Evolutionary conservation across 2,797 vertebrate species (phyloP), one percentile per base, ranked within the genome.

Genomic region (Acanthurus tractus): DNA sequence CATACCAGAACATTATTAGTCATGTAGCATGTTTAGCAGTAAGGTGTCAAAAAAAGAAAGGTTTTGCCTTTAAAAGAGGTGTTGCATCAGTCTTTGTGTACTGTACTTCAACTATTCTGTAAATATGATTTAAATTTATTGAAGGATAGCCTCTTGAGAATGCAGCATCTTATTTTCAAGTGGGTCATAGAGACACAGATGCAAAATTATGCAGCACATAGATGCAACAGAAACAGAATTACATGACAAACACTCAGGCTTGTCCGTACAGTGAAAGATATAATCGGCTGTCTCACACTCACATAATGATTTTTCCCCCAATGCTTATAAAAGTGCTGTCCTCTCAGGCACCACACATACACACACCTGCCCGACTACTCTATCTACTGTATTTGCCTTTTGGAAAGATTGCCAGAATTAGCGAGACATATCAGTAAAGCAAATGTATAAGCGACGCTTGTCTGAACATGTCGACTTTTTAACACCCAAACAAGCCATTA

Each of bases 401-500:
- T 8, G 50, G 71, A 67, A 63, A 4, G 66, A 1, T 6, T 18
- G 29, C 1, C 11, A 18, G 18, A 46, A 38, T 15, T 8, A 34
- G 6, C 3, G 4, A 23, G 14, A 29, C 34, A 9, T 54, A 20
- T 74, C 53, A 17, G 36, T 46, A 59, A 14, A 18, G 23, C 20
- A 49, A 20, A 63, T 45, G 25, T 22, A 62, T 45, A 38, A 65
- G 10, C 3, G 0, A 13, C 2, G 8, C 40, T 56, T 53, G 25
- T 73, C 71, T 29, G 25, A 29, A 29, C 25, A 25, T 8, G 36
- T 70, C n/a, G 10, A 76, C 36, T 68, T 80, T 65, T 63, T 83
- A 78, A 88, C 81, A 73, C 44, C 64, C 52, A 84, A 91, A 85
- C 75, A 83, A 65, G 69, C 59, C 29, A 25, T 79, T 86, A 84